phyloP scores from a whole-genome alignment of 2,888 invertebrate genomes.

The Pheosia gnoma region DNA sequence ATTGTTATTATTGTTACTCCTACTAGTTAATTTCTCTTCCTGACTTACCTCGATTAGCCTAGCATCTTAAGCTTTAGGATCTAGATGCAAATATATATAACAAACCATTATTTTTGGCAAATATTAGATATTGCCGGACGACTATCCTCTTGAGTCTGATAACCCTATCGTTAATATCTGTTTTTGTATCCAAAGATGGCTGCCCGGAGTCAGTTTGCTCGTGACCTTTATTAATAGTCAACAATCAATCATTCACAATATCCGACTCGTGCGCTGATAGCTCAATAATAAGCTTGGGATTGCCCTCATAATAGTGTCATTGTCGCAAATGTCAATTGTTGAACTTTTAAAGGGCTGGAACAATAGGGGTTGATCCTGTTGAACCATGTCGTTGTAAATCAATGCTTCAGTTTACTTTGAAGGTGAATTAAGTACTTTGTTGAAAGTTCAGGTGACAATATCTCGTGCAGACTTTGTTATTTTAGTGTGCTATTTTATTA shows the following conservation, averaged over 20 bases:
- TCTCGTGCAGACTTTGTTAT: slow-evolving; percentile 14
- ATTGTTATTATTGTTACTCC: too few species aligned
- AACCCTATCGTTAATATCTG: slow-evolving; percentile 25
- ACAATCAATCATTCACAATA: slow-evolving; percentile 46
- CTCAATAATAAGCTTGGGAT: slow-evolving; percentile 58
- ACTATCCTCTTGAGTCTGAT: slow-evolving; percentile 2
- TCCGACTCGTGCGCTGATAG: slow-evolving; percentile 40
- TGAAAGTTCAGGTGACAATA: slow-evolving; percentile 57
- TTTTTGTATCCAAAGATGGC: slow-evolving; percentile 36
- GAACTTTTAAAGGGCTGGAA: slow-evolving; percentile 73
- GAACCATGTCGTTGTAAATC: slow-evolving; percentile 73
- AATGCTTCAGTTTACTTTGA: slow-evolving; percentile 60
- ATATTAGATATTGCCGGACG: background rate
- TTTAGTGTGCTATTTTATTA: slow-evolving; percentile 11
- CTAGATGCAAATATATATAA: background rate
- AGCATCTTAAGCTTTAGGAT: too few species aligned
- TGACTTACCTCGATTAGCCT: too few species aligned
- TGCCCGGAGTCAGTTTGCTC: slow-evolving; percentile 23
- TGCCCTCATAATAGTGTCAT: slow-evolving; percentile 63
- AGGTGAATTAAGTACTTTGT: slow-evolving; percentile 57
- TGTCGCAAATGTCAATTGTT: slow-evolving; percentile 73
- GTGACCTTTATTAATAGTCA: slow-evolving; percentile 43
- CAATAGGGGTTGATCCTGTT: slow-evolving; percentile 61
- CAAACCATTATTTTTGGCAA: background rate
- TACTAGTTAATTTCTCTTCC: too few species aligned